Evolutionary conservation across 2,113 vertebrate genomes (phyloP).

Genomic region (Turdus rufiventris): DNA sequence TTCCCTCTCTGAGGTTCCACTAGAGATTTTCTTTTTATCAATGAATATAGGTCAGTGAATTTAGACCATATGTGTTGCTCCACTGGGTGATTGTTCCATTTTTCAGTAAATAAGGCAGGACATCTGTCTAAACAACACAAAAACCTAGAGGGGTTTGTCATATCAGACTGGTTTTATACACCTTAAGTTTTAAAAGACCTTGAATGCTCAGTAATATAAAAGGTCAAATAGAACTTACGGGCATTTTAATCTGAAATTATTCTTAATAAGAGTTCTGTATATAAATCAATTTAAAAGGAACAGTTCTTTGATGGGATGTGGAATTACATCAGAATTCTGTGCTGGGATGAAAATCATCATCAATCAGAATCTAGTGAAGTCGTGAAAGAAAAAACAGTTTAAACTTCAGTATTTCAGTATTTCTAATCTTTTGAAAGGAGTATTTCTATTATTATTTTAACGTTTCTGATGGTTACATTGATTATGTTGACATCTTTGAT

Average conservation of each 20-base stretch:
- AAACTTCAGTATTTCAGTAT: background rate
- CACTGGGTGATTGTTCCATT: slow-evolving; percentile 36
- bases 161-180: background rate
- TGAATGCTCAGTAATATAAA: background rate
- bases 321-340: background rate
- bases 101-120: slow-evolving; percentile 50
- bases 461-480: background rate
- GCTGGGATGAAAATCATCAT: background rate
- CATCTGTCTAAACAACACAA: slow-evolving; percentile 46
- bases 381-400: background rate
- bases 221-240: background rate
- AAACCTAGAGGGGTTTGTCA: background rate
- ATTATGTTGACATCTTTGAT: background rate
- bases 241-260: background rate
- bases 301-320: background rate
- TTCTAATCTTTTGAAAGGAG: background rate
- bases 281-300: background rate
- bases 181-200: slow-evolving; percentile 20
- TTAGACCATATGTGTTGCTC: slow-evolving; percentile 29
- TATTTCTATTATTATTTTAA: background rate
- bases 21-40: slow-evolving; percentile 19
- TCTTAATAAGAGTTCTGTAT: background rate
- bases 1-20: background rate
- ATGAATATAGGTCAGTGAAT: slow-evolving; percentile 36
- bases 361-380: background rate